These are phyloP conservation scores for Eutolmus rufibarbis DNA, from an alignment of 2,888 invertebrate genomes.

Conservation along the genomic window DNA sequence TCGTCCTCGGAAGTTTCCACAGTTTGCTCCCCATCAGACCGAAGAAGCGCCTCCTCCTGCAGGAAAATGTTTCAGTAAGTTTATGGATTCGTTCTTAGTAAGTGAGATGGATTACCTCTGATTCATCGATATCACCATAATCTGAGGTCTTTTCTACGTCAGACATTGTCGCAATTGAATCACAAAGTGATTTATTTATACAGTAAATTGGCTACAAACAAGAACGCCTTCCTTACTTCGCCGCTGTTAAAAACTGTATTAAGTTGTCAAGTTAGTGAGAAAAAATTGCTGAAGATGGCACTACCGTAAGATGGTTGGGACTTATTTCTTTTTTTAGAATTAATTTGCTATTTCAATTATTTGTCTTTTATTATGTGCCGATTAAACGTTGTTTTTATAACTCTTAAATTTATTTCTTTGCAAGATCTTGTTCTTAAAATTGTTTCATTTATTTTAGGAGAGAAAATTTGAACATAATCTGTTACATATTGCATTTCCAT, in stretches of 20 bases:
- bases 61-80: background rate
- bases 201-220: background rate
- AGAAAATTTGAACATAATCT: background rate
- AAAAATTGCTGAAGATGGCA: background rate
- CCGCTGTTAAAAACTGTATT: background rate
- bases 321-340: background rate
- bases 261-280: background rate
- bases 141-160: conserved; percentile 26
- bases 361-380: background rate
- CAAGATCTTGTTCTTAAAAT: background rate
- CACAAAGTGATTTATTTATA: background rate
- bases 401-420: background rate
- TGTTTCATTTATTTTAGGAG: background rate
- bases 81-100: background rate
- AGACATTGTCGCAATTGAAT: background rate
- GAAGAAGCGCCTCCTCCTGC: conserved; percentile 55
- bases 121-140: conserved; percentile 5
- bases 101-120: background rate
- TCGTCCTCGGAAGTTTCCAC: conserved; percentile 42
- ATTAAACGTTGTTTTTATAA: background rate
- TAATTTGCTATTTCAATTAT: background rate
- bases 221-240: background rate
- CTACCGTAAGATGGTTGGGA: background rate
- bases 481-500: background rate
- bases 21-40: conserved; percentile 53